phyloP scores from a whole-genome alignment of 2,888 invertebrate species.

The Cosmia pyralina region DNA sequence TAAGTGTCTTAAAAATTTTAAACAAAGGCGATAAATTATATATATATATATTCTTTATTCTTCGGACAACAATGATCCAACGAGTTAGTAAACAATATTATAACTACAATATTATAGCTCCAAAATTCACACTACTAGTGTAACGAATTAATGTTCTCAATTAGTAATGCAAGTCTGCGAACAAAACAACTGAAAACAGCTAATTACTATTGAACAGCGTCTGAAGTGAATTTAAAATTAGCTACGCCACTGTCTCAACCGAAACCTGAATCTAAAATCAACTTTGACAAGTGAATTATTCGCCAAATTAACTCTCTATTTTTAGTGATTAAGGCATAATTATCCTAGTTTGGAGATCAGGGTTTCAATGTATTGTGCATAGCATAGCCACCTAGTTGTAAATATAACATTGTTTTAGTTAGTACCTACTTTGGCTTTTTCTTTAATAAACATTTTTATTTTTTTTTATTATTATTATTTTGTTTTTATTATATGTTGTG shows the following conservation, averaged over 20 bases:
- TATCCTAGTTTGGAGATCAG: too few species aligned
- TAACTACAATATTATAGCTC: too few species aligned
- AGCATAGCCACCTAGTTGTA: too few species aligned
- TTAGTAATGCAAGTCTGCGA: conserved; percentile 44
- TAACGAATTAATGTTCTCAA: conserved; percentile 40
- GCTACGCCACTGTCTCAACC: conserved; percentile 44
- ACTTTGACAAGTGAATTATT: conserved; percentile 45
- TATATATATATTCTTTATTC: too few species aligned
- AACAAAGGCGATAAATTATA: conserved; percentile 17
- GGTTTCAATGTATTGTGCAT: too few species aligned
- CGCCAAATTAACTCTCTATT: conserved; percentile 35
- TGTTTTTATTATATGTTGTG: too few species aligned
- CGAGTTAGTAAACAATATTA: too few species aligned
- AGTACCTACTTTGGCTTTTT: too few species aligned
- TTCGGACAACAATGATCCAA: too few species aligned
- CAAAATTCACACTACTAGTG: conserved; percentile 16
- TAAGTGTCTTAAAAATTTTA: neutral
- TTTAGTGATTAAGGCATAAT: conserved; percentile 3
- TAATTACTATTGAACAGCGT: conserved; percentile 46
- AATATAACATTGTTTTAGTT: too few species aligned
- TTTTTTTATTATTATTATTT: too few species aligned
- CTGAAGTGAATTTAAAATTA: conserved; percentile 56
- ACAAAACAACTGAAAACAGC: conserved; percentile 34
- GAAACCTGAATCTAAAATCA: conserved; percentile 45
- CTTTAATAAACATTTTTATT: too few species aligned